Conservation (phyloP, 2,797 vertebrate genomes). For the Mionectes olivaceus region DNA sequence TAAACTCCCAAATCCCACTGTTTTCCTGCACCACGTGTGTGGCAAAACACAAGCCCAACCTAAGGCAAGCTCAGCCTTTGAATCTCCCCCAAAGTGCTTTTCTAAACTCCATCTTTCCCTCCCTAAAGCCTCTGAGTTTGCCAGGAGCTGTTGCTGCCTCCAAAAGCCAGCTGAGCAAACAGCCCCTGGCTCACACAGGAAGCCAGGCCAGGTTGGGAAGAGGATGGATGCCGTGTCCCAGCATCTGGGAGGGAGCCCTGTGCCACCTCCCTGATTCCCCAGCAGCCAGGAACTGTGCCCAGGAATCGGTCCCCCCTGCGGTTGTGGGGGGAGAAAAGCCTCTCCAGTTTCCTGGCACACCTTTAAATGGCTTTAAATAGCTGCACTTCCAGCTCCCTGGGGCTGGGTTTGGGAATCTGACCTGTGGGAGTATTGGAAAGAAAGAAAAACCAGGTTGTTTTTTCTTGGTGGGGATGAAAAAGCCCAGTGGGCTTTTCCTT, state of each 20-base stretch:
- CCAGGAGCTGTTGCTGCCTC: not conserved
- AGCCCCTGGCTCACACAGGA: not conserved
- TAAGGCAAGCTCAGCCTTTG: not conserved
- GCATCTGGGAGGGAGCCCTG: not conserved
- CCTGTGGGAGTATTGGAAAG: not conserved
- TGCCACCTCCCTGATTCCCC: not conserved
- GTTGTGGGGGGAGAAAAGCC: not conserved
- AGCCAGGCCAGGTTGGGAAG: not conserved
- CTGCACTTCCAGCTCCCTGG: not conserved
- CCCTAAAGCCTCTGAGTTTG: not conserved
- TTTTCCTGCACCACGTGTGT: not conserved
- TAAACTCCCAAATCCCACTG: not conserved
- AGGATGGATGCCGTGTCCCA: not conserved
- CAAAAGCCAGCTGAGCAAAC: conserved; percentile 42
- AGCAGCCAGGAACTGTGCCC: not conserved
- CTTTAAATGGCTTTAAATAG: not conserved
- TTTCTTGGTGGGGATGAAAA: not conserved
- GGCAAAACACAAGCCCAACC: not conserved
- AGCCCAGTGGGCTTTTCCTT: not conserved
- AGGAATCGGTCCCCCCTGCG: not conserved
- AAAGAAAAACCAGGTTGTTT: not conserved
- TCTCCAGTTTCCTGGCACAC: not conserved
- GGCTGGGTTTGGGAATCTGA: not conserved
- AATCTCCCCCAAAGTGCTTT: not conserved
- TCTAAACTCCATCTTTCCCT: not conserved